Conservation (phyloP, 2,797 vertebrate species). For the Distichodus sexfasciatus region DNA sequence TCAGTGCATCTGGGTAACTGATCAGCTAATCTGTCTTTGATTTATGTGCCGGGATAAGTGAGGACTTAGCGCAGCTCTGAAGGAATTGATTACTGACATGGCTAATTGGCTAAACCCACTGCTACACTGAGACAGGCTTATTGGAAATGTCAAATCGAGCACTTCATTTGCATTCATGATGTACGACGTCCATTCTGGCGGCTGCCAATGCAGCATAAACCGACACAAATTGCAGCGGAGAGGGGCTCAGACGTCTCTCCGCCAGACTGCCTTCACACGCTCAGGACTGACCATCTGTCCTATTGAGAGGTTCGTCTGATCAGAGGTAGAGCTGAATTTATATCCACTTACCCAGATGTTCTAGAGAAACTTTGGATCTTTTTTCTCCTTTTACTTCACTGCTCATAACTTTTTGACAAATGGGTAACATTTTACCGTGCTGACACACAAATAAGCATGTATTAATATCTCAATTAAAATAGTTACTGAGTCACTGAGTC, state of each 20-base stretch:
- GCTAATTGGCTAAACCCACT: conserved; percentile 79
- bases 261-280: conserved; percentile 57
- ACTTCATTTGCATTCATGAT: conserved; percentile 80
- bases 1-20: conserved; percentile 67
- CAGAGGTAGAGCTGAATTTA: conserved; percentile 22
- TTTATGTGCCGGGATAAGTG: conserved; percentile 74
- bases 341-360: conserved; percentile 25
- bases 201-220: conserved; percentile 69
- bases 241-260: conserved; percentile 56
- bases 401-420: no score
- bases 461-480: no score
- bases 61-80: conserved; percentile 69
- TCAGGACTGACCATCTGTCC: conserved; percentile 62
- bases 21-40: conserved; percentile 79
- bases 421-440: no score
- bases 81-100: conserved; percentile 80
- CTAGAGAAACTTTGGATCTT: background rate
- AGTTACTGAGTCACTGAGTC: no score
- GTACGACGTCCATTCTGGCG: conserved; percentile 69
- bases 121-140: conserved; percentile 75
- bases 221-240: conserved; percentile 53
- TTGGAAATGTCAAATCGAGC: conserved; percentile 81
- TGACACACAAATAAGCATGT: no score
- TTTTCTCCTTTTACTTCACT: background rate
- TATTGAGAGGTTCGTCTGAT: conserved; percentile 35